Conservation (phyloP, 2,888 invertebrate genomes). For the Macrophya alboannulata region DNA sequence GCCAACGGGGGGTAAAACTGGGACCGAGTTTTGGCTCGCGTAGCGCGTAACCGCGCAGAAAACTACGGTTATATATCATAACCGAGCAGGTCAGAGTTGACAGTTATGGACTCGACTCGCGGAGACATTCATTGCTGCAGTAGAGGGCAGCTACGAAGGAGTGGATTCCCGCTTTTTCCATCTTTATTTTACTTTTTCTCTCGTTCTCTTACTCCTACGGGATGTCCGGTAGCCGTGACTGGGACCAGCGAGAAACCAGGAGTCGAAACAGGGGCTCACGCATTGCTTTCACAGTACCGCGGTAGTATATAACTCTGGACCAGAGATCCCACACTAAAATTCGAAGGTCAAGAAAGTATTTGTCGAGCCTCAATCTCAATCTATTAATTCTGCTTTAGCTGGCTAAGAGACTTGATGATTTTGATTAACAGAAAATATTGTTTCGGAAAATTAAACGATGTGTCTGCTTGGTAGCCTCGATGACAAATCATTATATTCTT, state of each 20-base stretch:
- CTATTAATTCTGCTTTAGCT: no score
- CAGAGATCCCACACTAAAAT: neutral
- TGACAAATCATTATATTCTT: neutral
- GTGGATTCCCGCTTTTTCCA: slow-evolving; percentile 15
- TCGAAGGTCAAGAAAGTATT: neutral
- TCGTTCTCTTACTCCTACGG: neutral
- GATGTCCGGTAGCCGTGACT: slow-evolving; percentile 37
- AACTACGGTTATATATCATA: slow-evolving; percentile 48
- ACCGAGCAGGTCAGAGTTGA: slow-evolving; percentile 45
- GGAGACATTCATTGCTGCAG: slow-evolving; percentile 51
- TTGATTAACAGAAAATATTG: neutral
- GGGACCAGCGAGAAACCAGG: slow-evolving; percentile 16
- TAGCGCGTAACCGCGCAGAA: slow-evolving; percentile 41
- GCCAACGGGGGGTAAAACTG: slow-evolving; percentile 36
- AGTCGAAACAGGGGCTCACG: neutral
- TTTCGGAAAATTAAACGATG: neutral
- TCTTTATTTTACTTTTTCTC: slow-evolving; percentile 32
- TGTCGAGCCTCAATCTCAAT: neutral
- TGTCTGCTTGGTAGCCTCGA: neutral
- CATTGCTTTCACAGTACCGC: neutral
- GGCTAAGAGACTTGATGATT: no score
- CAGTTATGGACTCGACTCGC: slow-evolving; percentile 53
- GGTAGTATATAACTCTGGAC: neutral
- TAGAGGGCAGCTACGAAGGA: neutral
- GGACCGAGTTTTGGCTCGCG: slow-evolving; percentile 47